Evolutionary conservation across 1,140 invertebrate species (phyloP).

Genomic region (Andrena cerasifolii): DNA sequence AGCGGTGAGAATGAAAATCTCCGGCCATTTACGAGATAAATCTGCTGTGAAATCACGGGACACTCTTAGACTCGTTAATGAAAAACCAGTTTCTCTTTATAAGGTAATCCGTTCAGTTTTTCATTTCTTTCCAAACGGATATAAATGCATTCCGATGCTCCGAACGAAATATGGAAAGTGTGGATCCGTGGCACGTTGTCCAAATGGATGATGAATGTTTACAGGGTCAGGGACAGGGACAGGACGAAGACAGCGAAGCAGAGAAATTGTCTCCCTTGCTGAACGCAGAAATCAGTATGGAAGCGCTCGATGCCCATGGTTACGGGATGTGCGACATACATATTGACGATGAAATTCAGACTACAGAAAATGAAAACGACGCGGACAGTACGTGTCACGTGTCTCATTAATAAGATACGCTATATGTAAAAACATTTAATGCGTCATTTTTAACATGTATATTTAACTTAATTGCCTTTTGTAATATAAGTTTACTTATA

Average conservation of each 20-base stretch:
- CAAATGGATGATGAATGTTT: constrained; percentile 42
- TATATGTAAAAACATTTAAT: constrained; percentile 13
- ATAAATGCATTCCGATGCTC: not conserved
- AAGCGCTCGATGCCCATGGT: constrained; percentile 71
- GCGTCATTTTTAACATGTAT: constrained; percentile 1
- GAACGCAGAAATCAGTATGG: constrained; percentile 82
- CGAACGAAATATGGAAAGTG: constrained; percentile 1
- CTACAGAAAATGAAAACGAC: constrained; percentile 74
- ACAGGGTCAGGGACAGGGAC: constrained; percentile 78
- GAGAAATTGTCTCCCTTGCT: constrained; percentile 90
- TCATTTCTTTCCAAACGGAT: too few species aligned
- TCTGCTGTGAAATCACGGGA: constrained; percentile 79
- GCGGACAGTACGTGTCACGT: constrained; percentile 73
- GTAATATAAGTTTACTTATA: constrained; percentile 1
- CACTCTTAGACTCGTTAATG: constrained; percentile 83
- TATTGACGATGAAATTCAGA: constrained; percentile 77
- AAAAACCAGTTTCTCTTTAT: constrained; percentile 81
- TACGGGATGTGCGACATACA: constrained; percentile 77
- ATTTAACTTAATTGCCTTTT: constrained; percentile 38
- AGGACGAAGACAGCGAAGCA: constrained; percentile 91
- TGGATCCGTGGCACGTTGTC: constrained; percentile 40
- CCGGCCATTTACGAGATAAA: constrained; percentile 78
- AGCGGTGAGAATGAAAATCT: constrained; percentile 75
- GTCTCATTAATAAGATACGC: constrained; percentile 71
- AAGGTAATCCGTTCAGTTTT: constrained; percentile 75